phyloP scores from a whole-genome alignment of 2,113 vertebrate species.

The Phrynosoma blainvillii region DNA sequence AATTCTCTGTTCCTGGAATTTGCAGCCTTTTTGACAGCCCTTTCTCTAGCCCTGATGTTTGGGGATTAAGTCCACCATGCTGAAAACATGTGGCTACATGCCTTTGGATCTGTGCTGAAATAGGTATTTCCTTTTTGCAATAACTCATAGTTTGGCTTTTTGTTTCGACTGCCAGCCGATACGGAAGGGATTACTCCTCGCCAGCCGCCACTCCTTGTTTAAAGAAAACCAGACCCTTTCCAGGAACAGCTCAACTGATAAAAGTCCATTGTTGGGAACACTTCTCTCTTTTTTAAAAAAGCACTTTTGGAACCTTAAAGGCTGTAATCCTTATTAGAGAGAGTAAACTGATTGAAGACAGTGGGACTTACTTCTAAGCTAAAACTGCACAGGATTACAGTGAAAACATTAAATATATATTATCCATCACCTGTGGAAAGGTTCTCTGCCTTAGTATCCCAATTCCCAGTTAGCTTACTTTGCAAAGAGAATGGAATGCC shows the following conservation, averaged over 20 bases:
- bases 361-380: not conserved
- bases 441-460: too few relatives aligned
- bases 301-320: not conserved
- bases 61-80: too few relatives aligned
- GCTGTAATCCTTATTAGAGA: not conserved
- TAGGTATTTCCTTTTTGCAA: not conserved
- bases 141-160: not conserved
- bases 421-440: not conserved
- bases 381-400: not conserved
- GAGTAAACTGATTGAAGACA: not conserved
- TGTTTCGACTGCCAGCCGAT: not conserved
- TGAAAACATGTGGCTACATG: not conserved
- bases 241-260: not conserved
- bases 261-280: not conserved
- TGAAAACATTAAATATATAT: not conserved
- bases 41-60: not conserved
- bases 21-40: too few relatives aligned
- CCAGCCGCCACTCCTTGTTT: not conserved
- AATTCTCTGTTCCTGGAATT: not conserved
- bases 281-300: not conserved
- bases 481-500: not conserved
- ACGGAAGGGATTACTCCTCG: not conserved
- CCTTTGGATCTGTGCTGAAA: not conserved
- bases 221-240: not conserved
- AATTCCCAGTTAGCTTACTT: not conserved